phyloP scores from a whole-genome alignment of 2,113 vertebrate genomes.

The Mormyrus lacerda region DNA sequence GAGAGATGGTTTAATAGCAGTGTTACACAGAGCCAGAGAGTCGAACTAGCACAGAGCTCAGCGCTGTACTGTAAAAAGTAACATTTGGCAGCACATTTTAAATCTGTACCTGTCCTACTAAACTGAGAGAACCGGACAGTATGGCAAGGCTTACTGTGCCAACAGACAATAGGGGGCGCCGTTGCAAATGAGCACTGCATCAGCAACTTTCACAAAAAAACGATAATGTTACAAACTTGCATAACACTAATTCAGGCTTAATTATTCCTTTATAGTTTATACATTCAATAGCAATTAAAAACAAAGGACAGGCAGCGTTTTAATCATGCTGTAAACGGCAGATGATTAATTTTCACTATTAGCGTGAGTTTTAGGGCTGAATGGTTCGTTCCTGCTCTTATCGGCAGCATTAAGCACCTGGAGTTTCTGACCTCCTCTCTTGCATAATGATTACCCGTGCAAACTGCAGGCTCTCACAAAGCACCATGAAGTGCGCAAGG shows the following conservation, averaged over 20 bases:
- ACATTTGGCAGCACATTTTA: not conserved
- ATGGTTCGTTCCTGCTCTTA: not conserved
- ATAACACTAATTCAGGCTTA: not conserved
- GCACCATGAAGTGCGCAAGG: not conserved
- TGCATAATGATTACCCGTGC: not conserved
- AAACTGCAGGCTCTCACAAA: not conserved
- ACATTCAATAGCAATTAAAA: not conserved
- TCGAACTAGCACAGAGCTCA: not conserved
- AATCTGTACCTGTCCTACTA: not conserved
- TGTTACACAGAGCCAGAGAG: not conserved
- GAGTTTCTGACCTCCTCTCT: not conserved
- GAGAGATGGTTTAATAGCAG: not conserved
- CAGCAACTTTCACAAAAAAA: not conserved
- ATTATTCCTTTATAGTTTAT: not conserved
- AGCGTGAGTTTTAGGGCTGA: not conserved
- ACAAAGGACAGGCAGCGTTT: not conserved
- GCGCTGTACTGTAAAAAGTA: not conserved
- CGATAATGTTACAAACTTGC: not conserved
- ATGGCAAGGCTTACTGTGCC: not conserved
- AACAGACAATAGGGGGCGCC: not conserved
- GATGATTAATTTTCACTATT: not conserved
- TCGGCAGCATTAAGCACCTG: not conserved
- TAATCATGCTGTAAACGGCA: not conserved
- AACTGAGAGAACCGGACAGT: not conserved
- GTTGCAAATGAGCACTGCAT: not conserved